Evolutionary conservation across 2,888 invertebrate species (phyloP).

Genomic region (Clistopyga incitator): DNA sequence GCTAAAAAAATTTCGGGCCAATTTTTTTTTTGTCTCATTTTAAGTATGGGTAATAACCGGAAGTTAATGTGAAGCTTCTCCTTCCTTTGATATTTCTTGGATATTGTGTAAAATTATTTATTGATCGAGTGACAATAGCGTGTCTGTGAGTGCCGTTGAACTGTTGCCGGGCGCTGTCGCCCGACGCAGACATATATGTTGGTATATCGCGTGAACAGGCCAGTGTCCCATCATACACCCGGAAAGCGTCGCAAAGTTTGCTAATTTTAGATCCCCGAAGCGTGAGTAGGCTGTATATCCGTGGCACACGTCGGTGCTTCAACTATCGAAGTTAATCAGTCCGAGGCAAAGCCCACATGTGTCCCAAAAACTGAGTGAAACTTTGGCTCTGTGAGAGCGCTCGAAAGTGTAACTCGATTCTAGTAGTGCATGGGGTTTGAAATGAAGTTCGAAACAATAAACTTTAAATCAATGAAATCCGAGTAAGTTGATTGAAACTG

Average conservation of each 20-base stretch:
- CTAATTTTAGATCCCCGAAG: conserved; percentile 51
- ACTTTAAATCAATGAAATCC: conserved; percentile 20
- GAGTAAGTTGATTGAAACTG: neutral
- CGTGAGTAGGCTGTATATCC: neutral
- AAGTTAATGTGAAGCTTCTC: neutral
- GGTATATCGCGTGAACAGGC: conserved; percentile 23
- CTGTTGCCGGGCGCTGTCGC: conserved; percentile 10
- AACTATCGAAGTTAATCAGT: conserved; percentile 49
- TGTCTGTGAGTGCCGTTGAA: conserved; percentile 1
- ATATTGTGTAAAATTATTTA: conserved; percentile 11
- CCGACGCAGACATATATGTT: neutral
- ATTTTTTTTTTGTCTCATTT: neutral
- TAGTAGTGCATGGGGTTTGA: neutral
- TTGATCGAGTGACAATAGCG: neutral
- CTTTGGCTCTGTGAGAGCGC: neutral
- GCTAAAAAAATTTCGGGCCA: too few relatives aligned
- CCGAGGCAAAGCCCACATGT: conserved; percentile 5
- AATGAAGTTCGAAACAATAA: conserved; percentile 4
- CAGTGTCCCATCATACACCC: conserved; percentile 20
- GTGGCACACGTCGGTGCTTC: conserved; percentile 17
- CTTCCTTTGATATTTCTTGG: neutral
- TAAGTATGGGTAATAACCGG: neutral
- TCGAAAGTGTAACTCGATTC: conserved; percentile 2
- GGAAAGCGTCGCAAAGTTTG: conserved; percentile 39
- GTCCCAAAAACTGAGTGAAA: neutral